Percentiles rank a stretch among this genome's conserved stretches.
These are phyloP conservation scores for Agelaius tricolor DNA, from an alignment of 2,113 vertebrate genomes.

Conservation along the genomic window DNA sequence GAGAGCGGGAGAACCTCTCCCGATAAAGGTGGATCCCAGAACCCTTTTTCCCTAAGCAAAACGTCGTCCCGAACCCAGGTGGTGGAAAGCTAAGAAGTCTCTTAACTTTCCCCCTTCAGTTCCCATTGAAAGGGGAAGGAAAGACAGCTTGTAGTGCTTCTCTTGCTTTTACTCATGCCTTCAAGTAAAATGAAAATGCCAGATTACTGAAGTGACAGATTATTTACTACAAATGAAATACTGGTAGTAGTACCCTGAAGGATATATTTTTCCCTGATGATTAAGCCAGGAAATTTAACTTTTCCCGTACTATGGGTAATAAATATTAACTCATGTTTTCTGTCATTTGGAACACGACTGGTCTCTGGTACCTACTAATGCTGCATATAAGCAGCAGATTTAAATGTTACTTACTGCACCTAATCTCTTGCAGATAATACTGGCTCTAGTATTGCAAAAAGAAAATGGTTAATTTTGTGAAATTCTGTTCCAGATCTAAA, in stretches of 20 bases:
- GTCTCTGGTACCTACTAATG: neutral
- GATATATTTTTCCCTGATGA: fast-evolving
- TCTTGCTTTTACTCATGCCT: neutral
- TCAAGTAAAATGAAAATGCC: neutral
- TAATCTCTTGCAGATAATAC: neutral
- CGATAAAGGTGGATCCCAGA: neutral
- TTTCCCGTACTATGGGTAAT: fast-evolving
- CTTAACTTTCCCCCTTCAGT: neutral
- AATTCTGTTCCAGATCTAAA: neutral
- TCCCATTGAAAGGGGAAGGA: fast-evolving
- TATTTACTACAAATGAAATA: neutral
- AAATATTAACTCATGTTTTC: neutral
- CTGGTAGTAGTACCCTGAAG: neutral
- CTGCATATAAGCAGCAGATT: neutral
- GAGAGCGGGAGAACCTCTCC: neutral
- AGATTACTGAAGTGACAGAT: fast-evolving
- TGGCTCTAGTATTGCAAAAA: neutral
- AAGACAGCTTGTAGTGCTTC: no score
- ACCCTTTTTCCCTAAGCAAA: neutral
- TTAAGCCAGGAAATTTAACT: neutral
- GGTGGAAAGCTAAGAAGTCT: neutral
- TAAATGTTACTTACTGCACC: neutral
- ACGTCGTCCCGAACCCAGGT: neutral
- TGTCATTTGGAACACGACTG: neutral
- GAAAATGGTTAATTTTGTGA: neutral